These are phyloP conservation scores for Rhinoraja longicauda DNA, from an alignment of 2,797 vertebrate genomes.

Conservation along the genomic window DNA sequence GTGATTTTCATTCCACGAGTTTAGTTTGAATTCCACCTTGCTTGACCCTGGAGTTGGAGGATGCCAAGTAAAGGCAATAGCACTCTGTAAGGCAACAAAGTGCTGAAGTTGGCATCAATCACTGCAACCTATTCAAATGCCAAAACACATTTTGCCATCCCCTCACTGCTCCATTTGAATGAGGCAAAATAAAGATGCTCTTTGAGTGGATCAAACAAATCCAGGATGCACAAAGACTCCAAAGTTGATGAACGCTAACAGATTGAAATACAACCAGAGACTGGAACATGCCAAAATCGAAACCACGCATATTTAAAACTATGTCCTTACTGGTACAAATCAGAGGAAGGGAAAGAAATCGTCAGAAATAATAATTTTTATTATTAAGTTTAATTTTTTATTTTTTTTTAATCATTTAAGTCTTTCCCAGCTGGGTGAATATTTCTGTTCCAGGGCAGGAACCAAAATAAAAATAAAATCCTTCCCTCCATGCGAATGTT, in stretches of 20 bases:
- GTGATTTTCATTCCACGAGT: neutral
- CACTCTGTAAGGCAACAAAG: neutral
- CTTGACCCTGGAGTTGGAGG: neutral
- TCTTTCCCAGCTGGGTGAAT: neutral
- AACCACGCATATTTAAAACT: neutral
- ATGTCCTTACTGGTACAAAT: neutral
- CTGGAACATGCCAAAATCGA: neutral
- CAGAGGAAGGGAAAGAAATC: neutral
- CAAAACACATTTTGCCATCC: neutral
- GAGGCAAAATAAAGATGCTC: neutral
- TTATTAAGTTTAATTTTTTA: neutral
- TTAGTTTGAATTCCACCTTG: conserved; percentile 19
- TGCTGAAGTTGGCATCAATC: conserved; percentile 13
- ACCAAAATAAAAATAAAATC: neutral
- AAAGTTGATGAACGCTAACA: neutral
- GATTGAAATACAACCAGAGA: neutral
- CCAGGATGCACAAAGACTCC: neutral
- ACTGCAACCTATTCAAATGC: conserved; percentile 11
- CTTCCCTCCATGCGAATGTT: neutral
- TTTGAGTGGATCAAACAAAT: neutral
- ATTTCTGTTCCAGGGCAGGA: neutral
- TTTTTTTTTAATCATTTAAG: no score
- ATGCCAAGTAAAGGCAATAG: neutral
- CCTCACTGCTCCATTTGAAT: neutral
- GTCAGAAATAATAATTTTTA: neutral